These are phyloP conservation scores for Cistogaster globosa DNA, from an alignment of 2,888 invertebrate genomes.

Conservation along the genomic window DNA sequence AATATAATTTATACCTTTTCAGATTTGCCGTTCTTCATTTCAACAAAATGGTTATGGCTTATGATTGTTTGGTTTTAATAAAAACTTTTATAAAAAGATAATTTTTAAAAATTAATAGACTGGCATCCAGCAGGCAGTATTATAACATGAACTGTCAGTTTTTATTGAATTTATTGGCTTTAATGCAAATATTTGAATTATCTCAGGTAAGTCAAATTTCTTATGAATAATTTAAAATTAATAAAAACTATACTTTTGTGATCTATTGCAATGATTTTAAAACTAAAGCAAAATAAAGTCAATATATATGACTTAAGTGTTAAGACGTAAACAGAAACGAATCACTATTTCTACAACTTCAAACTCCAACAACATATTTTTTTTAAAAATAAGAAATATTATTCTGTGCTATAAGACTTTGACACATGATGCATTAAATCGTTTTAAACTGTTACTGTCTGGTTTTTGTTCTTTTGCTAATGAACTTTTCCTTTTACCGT, in stretches of 20 bases:
- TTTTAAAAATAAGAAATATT: not conserved
- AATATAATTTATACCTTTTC: conserved; percentile 38
- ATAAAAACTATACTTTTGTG: not conserved
- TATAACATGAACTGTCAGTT: conserved; percentile 72
- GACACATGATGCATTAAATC: conserved; percentile 67
- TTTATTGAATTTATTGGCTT: conserved; percentile 75
- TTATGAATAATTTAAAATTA: not conserved
- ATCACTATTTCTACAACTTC: conserved; percentile 1
- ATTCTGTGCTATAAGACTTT: conserved; percentile 5
- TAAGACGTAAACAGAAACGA: not conserved
- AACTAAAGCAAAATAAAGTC: too few species aligned
- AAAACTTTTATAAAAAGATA: conserved; percentile 34
- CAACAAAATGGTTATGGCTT: conserved; percentile 56
- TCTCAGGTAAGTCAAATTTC: conserved; percentile 77
- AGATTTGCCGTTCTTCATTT: conserved; percentile 38
- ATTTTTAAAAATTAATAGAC: conserved; percentile 61
- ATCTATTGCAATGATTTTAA: too few species aligned
- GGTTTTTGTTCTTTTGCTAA: conserved; percentile 42
- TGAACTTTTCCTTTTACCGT: conserved; percentile 41
- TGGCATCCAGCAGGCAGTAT: conserved; percentile 39
- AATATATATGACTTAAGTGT: too few species aligned
- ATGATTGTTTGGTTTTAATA: conserved; percentile 30
- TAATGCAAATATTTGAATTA: conserved; percentile 76
- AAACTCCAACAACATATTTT: not conserved
- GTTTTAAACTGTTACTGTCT: conserved; percentile 63